Evolutionary conservation across 2,888 invertebrate species (phyloP).

Genomic region (Mesoligia furuncula): DNA sequence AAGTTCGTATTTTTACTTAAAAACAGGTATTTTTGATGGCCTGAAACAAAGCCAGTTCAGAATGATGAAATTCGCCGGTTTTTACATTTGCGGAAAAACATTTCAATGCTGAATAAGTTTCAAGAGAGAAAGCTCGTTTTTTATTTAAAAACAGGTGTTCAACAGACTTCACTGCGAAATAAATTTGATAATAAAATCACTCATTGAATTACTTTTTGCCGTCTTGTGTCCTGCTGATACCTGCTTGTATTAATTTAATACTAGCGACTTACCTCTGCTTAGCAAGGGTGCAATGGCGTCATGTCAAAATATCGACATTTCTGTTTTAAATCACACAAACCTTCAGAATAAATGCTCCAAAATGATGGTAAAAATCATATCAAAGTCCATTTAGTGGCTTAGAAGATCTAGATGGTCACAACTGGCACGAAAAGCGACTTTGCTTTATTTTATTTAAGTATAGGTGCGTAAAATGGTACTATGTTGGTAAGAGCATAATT

Average conservation of each 20-base stretch:
- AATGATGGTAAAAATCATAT: background rate
- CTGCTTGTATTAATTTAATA: background rate
- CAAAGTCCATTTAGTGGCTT: background rate
- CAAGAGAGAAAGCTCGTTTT: background rate
- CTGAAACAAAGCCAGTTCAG: too few relatives aligned
- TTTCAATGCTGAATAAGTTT: background rate
- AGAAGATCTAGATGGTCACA: background rate
- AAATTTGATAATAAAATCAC: background rate
- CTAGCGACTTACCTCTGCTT: background rate
- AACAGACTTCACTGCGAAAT: slow-evolving; percentile 2
- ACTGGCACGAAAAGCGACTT: background rate
- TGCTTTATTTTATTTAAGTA: background rate
- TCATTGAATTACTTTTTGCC: slow-evolving; percentile 16
- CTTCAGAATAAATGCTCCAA: background rate
- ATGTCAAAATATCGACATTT: background rate
- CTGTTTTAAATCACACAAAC: background rate
- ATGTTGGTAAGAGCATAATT: background rate
- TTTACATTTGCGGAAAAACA: background rate
- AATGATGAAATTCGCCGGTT: background rate
- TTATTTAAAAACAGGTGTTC: background rate
- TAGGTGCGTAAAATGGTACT: background rate
- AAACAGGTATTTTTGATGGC: too few relatives aligned
- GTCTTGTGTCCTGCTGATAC: background rate
- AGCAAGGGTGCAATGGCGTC: background rate
- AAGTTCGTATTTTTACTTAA: too few relatives aligned